Percentiles rank a stretch among this genome's conserved stretches.
Conservation (phyloP, 2,797 vertebrate genomes). For the Enteromius thamalakanensis region DNA sequence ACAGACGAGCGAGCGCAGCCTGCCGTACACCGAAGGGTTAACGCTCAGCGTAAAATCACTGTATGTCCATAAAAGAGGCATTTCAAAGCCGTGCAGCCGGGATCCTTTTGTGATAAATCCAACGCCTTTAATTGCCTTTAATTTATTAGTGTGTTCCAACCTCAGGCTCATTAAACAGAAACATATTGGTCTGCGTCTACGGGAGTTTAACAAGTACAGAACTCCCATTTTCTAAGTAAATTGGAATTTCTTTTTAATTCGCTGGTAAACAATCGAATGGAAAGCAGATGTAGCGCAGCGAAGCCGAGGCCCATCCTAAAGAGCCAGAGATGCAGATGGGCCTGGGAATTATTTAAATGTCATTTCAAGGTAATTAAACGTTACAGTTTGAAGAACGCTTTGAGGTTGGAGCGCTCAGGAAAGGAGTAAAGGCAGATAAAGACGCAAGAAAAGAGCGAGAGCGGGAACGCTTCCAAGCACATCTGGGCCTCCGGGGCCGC, state of each 20-base stretch:
- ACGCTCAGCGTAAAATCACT: slow-evolving; percentile 61
- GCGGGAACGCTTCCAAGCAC: slow-evolving; percentile 26
- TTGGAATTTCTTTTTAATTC: slow-evolving; percentile 77
- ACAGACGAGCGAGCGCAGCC: slow-evolving; percentile 23
- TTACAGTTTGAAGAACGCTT: slow-evolving; percentile 51
- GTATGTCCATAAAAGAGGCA: slow-evolving; percentile 62
- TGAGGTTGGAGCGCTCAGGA: slow-evolving; percentile 45
- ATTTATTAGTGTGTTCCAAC: slow-evolving; percentile 78
- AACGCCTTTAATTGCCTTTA: slow-evolving; percentile 74
- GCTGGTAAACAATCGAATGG: slow-evolving; percentile 78
- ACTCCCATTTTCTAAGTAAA: slow-evolving; percentile 75
- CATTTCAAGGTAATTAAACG: slow-evolving; percentile 57
- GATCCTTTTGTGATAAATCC: slow-evolving; percentile 68
- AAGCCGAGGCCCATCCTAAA: slow-evolving; percentile 64
- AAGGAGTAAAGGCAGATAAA: slow-evolving; percentile 41
- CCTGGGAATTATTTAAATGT: slow-evolving; percentile 58
- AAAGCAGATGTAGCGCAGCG: slow-evolving; percentile 77
- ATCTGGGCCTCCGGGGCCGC: slow-evolving; percentile 33
- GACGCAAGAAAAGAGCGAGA: slow-evolving; percentile 7
- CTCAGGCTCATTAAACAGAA: slow-evolving; percentile 72
- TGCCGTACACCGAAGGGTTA: slow-evolving; percentile 61
- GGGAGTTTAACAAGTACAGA: slow-evolving; percentile 68
- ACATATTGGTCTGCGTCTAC: slow-evolving; percentile 72
- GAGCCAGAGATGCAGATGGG: slow-evolving; percentile 53
- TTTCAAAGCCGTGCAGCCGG: slow-evolving; percentile 63